These are phyloP conservation scores for Eupithecia tripunctaria DNA, from an alignment of 2,888 invertebrate genomes.

Conservation along the genomic window DNA sequence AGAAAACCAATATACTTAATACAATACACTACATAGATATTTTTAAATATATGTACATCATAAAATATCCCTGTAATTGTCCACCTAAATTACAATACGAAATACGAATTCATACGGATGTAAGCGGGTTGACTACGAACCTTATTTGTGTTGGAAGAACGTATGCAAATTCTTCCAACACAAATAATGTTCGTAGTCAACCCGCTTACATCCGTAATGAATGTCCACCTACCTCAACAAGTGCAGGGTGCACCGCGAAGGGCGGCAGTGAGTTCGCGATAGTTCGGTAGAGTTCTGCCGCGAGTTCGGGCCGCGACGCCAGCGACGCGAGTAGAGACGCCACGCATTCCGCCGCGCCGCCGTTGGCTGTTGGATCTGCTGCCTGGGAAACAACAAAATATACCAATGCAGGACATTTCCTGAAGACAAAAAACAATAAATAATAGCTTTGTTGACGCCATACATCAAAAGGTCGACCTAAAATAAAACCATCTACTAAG, in stretches of 20 bases:
- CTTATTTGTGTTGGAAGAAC: too few relatives aligned
- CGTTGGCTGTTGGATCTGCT: slow-evolving; percentile 41
- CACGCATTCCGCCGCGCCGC: slow-evolving; percentile 61
- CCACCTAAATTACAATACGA: too few relatives aligned
- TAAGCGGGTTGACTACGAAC: too few relatives aligned
- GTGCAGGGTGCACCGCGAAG: slow-evolving; percentile 55
- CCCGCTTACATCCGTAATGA: background rate
- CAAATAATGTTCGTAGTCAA: too few relatives aligned
- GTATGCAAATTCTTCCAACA: too few relatives aligned
- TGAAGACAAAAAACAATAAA: background rate
- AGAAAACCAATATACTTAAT: too few relatives aligned
- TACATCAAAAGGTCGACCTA: background rate
- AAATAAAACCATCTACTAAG: background rate
- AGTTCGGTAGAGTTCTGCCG: slow-evolving; percentile 57
- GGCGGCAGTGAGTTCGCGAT: slow-evolving; percentile 65
- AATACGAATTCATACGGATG: too few relatives aligned
- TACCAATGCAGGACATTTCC: background rate
- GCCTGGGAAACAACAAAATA: slow-evolving; percentile 37
- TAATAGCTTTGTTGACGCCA: background rate
- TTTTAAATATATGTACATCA: too few relatives aligned
- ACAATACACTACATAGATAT: too few relatives aligned
- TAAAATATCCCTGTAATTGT: too few relatives aligned
- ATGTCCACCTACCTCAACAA: slow-evolving; percentile 62
- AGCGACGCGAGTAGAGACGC: slow-evolving; percentile 63
- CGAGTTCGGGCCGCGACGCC: slow-evolving; percentile 56